These are phyloP conservation scores for Lithophane leautieri DNA, from an alignment of 2,888 invertebrate genomes.

Conservation along the genomic window DNA sequence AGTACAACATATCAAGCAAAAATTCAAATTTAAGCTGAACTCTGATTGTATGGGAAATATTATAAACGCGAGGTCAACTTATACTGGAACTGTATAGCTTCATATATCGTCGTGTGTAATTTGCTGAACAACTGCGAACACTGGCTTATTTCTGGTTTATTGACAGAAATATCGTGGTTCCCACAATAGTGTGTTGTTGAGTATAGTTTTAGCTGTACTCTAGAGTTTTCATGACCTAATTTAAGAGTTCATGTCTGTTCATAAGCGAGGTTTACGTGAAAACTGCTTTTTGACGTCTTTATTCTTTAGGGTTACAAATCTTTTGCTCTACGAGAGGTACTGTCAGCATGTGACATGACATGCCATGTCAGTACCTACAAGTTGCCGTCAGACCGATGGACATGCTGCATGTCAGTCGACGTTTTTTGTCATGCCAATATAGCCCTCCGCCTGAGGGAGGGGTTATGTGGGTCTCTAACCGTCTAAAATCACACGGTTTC, in stretches of 20 bases:
- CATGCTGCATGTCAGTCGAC: no score
- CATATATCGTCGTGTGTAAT: neutral
- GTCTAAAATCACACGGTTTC: neutral
- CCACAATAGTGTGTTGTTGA: conserved; percentile 20
- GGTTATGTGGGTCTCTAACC: neutral
- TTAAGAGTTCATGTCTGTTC: neutral
- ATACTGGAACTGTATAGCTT: neutral
- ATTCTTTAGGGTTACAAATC: neutral
- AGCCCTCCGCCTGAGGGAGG: neutral
- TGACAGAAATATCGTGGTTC: conserved; percentile 29
- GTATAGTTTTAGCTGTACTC: conserved; percentile 18
- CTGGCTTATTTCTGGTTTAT: conserved; percentile 36
- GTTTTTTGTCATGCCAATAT: neutral
- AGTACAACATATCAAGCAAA: neutral
- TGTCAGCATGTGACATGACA: no score
- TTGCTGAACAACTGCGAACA: conserved; percentile 10
- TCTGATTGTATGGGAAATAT: neutral
- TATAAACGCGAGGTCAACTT: neutral
- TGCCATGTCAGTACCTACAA: no score
- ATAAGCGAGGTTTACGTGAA: neutral
- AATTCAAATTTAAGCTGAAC: neutral
- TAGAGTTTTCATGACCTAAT: conserved; percentile 21
- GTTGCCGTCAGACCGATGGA: no score
- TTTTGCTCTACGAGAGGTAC: neutral
- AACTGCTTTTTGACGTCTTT: neutral